Evolutionary conservation across 2,888 invertebrate genomes (phyloP), one percentile per base, ranked within the genome.

Genomic region (Archips crataeganus): DNA sequence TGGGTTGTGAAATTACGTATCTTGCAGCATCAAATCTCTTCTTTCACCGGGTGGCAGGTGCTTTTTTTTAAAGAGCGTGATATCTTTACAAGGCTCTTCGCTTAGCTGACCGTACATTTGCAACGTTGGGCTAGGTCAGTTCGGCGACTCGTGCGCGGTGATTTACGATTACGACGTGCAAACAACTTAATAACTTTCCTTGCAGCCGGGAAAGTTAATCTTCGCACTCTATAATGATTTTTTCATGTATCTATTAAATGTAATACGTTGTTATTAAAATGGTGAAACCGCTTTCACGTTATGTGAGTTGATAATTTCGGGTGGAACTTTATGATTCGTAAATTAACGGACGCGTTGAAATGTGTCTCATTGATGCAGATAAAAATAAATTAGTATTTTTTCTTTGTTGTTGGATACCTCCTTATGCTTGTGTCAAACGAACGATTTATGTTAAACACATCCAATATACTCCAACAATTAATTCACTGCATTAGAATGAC

Each of bases 151-250:
- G 54, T 54, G 54, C 45, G 34, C 15, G 23, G 65, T 60, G 69
- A 64, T 69, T 69, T 74, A 74, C 51, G 69, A 59, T 69, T 74
- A 74, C 60, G 69, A 59, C 64, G 69, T 64, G 65, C 45, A 61
- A 74, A 74, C 70, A 74, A 70, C 65, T 74, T 74, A 69, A 74
- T 74, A 74, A 65, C 74, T 74, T 74, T 61, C 70, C 74, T 64
- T 34, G 51, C n/a, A 34, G 42, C 64, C 45, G 51, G 51, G 74
- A 69, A 73, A 73, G 73, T 69, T 47, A 34, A 62, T 71, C 39
- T 36, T 61, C 51, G 60, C 65, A 36, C 54, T 8, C 15, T 34
- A 15, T 70, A 8, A 65, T 51, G 54, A 34, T 64, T 64, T 68
- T 67, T 63, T 60, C 63, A 59, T 23, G 42, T 32, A 63, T 42